Evolutionary conservation across 2,888 invertebrate genomes (phyloP).

Genomic region (Zygothrica quintamaculata): DNA sequence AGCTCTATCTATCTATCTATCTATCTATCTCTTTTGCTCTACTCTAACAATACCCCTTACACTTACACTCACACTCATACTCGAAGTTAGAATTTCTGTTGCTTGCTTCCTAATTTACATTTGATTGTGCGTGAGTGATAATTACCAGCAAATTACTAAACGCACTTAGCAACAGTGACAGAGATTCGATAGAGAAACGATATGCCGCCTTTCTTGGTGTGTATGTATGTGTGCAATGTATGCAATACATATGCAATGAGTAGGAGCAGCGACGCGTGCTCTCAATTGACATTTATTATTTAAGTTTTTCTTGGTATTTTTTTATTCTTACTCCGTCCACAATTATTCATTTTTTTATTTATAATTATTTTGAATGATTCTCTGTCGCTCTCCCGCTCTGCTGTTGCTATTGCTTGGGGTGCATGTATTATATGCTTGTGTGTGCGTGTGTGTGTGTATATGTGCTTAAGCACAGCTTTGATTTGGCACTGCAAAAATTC

Average conservation of each 20-base stretch:
- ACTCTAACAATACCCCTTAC: slow-evolving; percentile 28
- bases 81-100: not conserved
- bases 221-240: slow-evolving; percentile 1
- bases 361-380: slow-evolving; percentile 61
- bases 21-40: slow-evolving; percentile 8
- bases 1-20: slow-evolving; percentile 3
- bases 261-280: slow-evolving; percentile 46
- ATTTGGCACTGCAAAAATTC: slow-evolving; percentile 38
- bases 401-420: slow-evolving; percentile 22
- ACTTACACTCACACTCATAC: slow-evolving; percentile 3
- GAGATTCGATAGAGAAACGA: slow-evolving; percentile 13
- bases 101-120: slow-evolving; percentile 52
- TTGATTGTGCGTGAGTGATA: slow-evolving; percentile 77
- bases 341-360: slow-evolving; percentile 33
- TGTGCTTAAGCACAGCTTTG: slow-evolving; percentile 31
- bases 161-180: slow-evolving; percentile 61
- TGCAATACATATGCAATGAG: not conserved
- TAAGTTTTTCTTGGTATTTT: slow-evolving; percentile 31
- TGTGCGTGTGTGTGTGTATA: slow-evolving; percentile 8
- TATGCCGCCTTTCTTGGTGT: slow-evolving; percentile 3
- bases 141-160: slow-evolving; percentile 76
- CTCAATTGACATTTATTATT: slow-evolving; percentile 71
- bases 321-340: slow-evolving; percentile 23
- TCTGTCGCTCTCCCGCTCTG: slow-evolving; percentile 28
- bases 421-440: slow-evolving; percentile 1